Evolutionary conservation across 2,888 invertebrate species (phyloP).

Genomic region (Yponomeuta malinellus): DNA sequence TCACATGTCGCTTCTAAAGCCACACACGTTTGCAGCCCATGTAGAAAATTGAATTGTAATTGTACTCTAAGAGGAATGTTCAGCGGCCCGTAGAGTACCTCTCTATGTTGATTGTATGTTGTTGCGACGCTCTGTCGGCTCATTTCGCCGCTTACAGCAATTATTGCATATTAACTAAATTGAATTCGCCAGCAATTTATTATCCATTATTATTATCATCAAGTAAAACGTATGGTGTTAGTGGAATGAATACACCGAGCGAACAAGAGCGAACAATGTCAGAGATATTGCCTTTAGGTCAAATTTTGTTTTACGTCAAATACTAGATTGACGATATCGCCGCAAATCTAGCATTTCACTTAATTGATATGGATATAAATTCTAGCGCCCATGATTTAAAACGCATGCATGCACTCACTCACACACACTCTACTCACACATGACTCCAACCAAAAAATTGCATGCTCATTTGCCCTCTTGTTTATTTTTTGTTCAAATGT

Average conservation of each 20-base stretch:
- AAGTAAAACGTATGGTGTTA: constrained; percentile 26
- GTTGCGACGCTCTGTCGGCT: constrained; percentile 32
- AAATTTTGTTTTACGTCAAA: background rate
- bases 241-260: background rate
- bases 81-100: constrained; percentile 36
- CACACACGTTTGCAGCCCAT: constrained; percentile 37
- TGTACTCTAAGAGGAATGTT: constrained; percentile 52
- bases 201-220: constrained; percentile 44
- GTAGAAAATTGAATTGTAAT: constrained; percentile 65
- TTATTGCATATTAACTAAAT: constrained; percentile 65
- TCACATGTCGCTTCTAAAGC: constrained; percentile 35
- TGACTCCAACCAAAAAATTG: no score
- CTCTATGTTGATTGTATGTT: constrained; percentile 50
- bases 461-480: no score
- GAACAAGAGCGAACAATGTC: background rate
- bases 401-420: no score
- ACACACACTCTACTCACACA: no score
- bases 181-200: constrained; percentile 44
- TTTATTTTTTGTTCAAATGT: no score
- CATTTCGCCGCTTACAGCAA: constrained; percentile 37
- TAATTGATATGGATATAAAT: no score
- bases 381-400: no score
- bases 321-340: no score
- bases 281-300: background rate
- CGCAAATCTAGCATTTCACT: no score